A percentile compares a stretch with the other conserved stretches of the same genome.
phyloP scores from a whole-genome alignment of 2,888 invertebrate genomes.

The Drosophila flavopinicola region DNA sequence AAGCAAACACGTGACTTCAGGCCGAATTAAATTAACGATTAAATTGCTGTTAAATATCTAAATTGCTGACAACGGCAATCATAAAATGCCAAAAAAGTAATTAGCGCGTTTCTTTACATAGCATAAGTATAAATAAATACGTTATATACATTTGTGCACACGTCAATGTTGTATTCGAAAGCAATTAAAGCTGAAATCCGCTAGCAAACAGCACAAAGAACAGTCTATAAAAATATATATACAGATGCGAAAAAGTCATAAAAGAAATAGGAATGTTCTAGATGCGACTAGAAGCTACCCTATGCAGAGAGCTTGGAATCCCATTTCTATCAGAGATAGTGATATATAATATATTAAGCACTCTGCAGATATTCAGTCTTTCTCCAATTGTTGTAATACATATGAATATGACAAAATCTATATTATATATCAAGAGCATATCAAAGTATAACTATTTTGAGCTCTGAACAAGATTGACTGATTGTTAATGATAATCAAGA shows the following conservation, averaged over 20 bases:
- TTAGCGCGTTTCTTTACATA: slow-evolving; percentile 34
- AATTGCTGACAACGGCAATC: slow-evolving; percentile 30
- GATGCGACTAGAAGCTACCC: background rate
- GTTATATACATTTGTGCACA: background rate
- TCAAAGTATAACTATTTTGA: too few species aligned
- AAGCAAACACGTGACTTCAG: slow-evolving; percentile 43
- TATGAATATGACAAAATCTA: too few species aligned
- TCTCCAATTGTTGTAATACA: too few species aligned
- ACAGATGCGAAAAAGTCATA: slow-evolving; percentile 8
- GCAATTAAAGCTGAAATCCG: slow-evolving; percentile 27
- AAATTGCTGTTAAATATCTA: slow-evolving; percentile 14
- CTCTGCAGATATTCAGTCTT: too few species aligned
- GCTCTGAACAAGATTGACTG: too few species aligned
- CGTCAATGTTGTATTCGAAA: slow-evolving; percentile 10
- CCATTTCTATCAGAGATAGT: too few species aligned
- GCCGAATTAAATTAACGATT: slow-evolving; percentile 20
- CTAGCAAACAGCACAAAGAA: slow-evolving; percentile 7
- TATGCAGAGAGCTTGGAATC: too few species aligned
- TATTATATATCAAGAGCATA: too few species aligned
- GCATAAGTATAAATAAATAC: slow-evolving; percentile 1
- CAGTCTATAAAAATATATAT: slow-evolving; percentile 3
- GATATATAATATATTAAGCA: too few species aligned
- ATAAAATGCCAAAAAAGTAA: slow-evolving; percentile 53
- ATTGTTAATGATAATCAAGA: too few species aligned
- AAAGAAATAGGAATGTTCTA: background rate